phyloP scores from a whole-genome alignment of 2,888 invertebrate genomes.

The Polyploca ridens region DNA sequence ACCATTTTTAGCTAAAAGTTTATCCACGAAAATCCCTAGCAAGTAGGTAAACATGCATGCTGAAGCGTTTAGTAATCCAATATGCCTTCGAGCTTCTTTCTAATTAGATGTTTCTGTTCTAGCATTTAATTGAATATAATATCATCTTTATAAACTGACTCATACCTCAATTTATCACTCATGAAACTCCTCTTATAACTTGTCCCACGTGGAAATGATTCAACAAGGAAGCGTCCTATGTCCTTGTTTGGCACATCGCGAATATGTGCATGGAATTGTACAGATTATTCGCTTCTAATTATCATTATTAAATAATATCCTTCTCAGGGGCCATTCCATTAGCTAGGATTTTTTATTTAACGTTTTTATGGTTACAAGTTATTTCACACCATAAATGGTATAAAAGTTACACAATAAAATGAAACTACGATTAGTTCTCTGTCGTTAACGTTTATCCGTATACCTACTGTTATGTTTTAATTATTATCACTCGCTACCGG shows the following conservation, averaged over 20 bases:
- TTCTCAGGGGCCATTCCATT: constrained; percentile 46
- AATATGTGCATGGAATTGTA: constrained; percentile 71
- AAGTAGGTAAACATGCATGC: background rate
- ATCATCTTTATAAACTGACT: constrained; percentile 1
- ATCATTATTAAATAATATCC: constrained; percentile 73
- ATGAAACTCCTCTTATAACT: constrained; percentile 25
- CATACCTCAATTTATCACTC: background rate
- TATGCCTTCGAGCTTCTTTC: background rate
- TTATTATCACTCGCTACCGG: constrained; percentile 3
- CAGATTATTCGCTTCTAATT: constrained; percentile 71
- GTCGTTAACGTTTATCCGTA: background rate
- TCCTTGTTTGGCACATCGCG: constrained; percentile 79
- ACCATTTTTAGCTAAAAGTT: no score
- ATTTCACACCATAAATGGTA: constrained; percentile 12
- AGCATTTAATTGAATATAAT: constrained; percentile 2
- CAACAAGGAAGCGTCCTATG: constrained; percentile 76
- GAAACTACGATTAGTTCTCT: constrained; percentile 1
- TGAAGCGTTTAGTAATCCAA: background rate
- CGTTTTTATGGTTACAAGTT: constrained; percentile 11
- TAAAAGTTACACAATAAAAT: background rate
- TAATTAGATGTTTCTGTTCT: background rate
- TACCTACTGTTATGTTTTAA: background rate
- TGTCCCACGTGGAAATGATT: constrained; percentile 57
- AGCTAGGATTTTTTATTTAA: constrained; percentile 41
- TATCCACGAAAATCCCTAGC: background rate